Conservation (phyloP, 1,140 invertebrate species). For the Ptiloglossa arizonensis region DNA sequence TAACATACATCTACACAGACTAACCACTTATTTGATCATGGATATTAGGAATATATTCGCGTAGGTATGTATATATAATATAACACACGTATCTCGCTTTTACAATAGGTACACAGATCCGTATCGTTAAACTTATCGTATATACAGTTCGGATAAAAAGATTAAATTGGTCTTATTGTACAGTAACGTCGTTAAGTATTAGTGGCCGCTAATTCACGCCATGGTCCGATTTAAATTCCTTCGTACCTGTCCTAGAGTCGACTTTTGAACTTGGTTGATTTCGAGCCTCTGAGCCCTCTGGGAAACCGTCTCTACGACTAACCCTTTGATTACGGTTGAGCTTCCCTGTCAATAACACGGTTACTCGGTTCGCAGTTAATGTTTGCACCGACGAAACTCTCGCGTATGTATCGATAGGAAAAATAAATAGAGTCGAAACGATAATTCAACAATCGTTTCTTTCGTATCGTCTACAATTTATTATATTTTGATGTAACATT, state of each 20-base stretch:
- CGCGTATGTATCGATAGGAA: background rate
- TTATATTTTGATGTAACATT: background rate
- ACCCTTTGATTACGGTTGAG: background rate
- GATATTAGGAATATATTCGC: slow-evolving; percentile 19
- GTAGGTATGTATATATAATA: slow-evolving; percentile 18
- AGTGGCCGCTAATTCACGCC: slow-evolving; percentile 43
- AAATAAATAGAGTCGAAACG: background rate
- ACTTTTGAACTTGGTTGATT: slow-evolving; percentile 41
- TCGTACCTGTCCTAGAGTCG: slow-evolving; percentile 5
- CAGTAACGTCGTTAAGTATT: slow-evolving; percentile 39
- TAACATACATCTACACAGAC: slow-evolving; percentile 35
- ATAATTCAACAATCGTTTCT: too few species aligned
- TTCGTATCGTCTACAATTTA: background rate
- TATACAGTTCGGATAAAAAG: slow-evolving; percentile 57
- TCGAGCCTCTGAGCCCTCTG: background rate
- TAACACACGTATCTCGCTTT: slow-evolving; percentile 20
- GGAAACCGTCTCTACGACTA: background rate
- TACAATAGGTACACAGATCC: slow-evolving; percentile 34
- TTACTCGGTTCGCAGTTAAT: background rate
- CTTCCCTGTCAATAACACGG: background rate
- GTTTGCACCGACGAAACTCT: background rate
- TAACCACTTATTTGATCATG: slow-evolving; percentile 33
- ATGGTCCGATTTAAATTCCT: slow-evolving; percentile 53
- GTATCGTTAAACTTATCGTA: slow-evolving; percentile 32
- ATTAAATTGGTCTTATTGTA: slow-evolving; percentile 62